These are phyloP conservation scores for Eriosoma lanigerum DNA, from an alignment of 1,140 invertebrate species.

Conservation along the genomic window DNA sequence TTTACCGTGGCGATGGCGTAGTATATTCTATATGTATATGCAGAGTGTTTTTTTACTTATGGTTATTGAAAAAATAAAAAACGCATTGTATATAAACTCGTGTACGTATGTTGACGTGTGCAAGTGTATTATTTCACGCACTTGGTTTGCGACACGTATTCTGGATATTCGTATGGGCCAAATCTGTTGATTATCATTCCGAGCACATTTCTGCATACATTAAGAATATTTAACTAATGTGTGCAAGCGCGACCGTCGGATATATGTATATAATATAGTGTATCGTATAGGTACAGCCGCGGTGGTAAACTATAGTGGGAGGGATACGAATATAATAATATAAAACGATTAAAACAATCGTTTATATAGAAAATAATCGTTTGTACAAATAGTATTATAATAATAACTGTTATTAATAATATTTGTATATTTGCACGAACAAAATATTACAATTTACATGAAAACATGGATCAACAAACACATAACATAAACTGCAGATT, in stretches of 20 bases:
- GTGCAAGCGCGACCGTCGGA: background rate
- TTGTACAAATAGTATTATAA: background rate
- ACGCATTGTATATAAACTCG: background rate
- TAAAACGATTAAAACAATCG: constrained; percentile 24
- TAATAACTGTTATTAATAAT: too few species aligned
- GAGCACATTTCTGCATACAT: constrained; percentile 49
- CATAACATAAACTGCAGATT: too few species aligned
- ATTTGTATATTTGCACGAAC: too few species aligned
- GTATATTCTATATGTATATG: too few species aligned
- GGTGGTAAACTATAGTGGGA: too few species aligned
- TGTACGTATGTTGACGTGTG: background rate
- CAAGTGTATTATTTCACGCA: constrained; percentile 20
- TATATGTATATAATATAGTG: too few species aligned
- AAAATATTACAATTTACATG: too few species aligned
- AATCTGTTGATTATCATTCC: constrained; percentile 50
- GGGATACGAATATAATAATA: too few species aligned
- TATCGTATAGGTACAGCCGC: too few species aligned
- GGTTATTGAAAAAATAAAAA: constrained; percentile 25
- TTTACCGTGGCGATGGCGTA: background rate
- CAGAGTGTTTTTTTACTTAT: constrained; percentile 32
- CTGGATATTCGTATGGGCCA: constrained; percentile 34
- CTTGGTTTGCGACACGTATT: constrained; percentile 37
- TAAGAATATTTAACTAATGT: constrained; percentile 46
- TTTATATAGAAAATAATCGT: background rate
- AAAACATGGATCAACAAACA: too few species aligned